phyloP scores from a whole-genome alignment of 2,797 vertebrate genomes.

The Champsocephalus gunnari region DNA sequence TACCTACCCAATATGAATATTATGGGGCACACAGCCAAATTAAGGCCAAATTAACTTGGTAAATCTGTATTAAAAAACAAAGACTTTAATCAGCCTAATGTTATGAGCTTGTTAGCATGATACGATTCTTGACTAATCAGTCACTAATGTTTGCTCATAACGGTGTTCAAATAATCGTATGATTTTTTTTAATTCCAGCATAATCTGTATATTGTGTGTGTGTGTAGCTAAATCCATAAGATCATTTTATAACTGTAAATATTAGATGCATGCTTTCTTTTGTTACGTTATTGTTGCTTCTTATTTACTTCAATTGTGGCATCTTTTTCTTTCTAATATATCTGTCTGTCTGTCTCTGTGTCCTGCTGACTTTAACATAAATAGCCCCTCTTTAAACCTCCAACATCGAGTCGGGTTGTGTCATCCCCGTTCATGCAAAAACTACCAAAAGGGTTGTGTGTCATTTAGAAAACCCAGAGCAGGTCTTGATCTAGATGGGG shows the following conservation, averaged over 20 bases:
- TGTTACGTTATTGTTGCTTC: constrained; percentile 74
- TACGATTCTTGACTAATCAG: constrained; percentile 36
- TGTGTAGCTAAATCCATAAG: constrained; percentile 18
- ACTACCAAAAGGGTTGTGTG: constrained; percentile 78
- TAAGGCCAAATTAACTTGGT: constrained; percentile 13
- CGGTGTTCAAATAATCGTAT: constrained; percentile 11
- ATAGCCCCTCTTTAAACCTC: constrained; percentile 78
- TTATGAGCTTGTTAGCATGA: constrained; percentile 32
- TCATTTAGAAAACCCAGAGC: constrained; percentile 57
- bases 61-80: constrained; percentile 1
- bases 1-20: not conserved
- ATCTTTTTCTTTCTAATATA: constrained; percentile 71
- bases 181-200: constrained; percentile 7
- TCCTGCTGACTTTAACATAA: constrained; percentile 80
- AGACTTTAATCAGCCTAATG: constrained; percentile 10
- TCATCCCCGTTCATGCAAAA: constrained; percentile 83
- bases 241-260: constrained; percentile 49
- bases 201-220: constrained; percentile 31
- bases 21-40: constrained; percentile 18
- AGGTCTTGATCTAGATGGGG: constrained; percentile 81
- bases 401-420: constrained; percentile 62
- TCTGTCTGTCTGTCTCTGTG: constrained; percentile 73
- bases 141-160: constrained; percentile 26
- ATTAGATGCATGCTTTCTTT: constrained; percentile 79
- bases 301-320: constrained; percentile 78